Evolutionary conservation across 2,888 invertebrate species (phyloP), one percentile per base, ranked within the genome.

Genomic region (Melanostoma mellinum): DNA sequence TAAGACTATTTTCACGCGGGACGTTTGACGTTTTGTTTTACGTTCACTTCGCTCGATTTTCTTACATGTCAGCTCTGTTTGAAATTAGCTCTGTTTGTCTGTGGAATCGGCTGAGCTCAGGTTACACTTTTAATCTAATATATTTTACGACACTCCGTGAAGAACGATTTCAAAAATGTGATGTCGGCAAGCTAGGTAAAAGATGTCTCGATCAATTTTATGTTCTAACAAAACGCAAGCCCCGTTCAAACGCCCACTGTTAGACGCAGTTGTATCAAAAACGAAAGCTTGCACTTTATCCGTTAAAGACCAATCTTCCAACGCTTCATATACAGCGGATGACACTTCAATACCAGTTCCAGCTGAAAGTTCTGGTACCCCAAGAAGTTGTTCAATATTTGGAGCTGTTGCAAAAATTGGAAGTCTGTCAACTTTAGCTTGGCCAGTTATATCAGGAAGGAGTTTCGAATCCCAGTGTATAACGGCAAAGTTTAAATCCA

Each of bases 391-490:
- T 48, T 63, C 61, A 6, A 38, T 10, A 4, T 58, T 58, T 58
- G 8, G 6, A 30, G 58, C 40, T 10, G 20, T 20, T 20, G 58
- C 32, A 60, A 60, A 42, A 44, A 60, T 60, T 60, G 58, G 58
- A 9, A 60, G 40, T 60, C 60, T 60, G 60, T 60, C 42, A 60
- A 60, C 60, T 60, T 60, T 60, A 2, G 5, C n/a, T 60, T 60
- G 44, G 32, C 60, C 60, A 42, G 2, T 0, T 42, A 42, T 42
- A 42, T 42, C 42, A 20, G 42, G 42, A 4, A 42, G 4, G 42
- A 42, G 42, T 42, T 42, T 42, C 8, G 42, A 42, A 9, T 42
- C 42, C 3, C 42, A 42, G 3, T 3, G 3, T 3, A 42, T 3
- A 42, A 42, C 42, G 42, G 42, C 42, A 42, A 42, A 42, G 42